phyloP scores from a whole-genome alignment of 2,888 invertebrate species.

The Caenorhabditis virilis region DNA sequence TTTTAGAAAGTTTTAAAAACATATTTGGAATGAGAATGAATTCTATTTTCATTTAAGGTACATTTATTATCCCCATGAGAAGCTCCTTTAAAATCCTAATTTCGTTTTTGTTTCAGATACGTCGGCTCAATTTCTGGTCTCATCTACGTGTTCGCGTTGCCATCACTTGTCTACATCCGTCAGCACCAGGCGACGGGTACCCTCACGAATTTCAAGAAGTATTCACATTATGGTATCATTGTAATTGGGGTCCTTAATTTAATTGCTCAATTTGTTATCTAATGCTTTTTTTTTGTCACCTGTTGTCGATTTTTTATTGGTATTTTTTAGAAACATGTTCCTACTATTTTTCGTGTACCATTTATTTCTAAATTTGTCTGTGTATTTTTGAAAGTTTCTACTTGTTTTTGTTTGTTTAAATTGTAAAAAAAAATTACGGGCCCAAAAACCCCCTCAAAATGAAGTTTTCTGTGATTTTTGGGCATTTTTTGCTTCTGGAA shows the following conservation, averaged over 20 bases:
- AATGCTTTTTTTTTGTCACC: too few relatives aligned
- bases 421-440: too few relatives aligned
- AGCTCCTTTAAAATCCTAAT: too few relatives aligned
- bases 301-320: too few relatives aligned
- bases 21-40: too few relatives aligned
- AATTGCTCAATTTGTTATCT: constrained; percentile 77
- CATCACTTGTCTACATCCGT: constrained; percentile 80
- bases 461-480: too few relatives aligned
- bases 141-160: constrained; percentile 84
- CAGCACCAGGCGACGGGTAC: constrained; percentile 71
- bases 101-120: constrained; percentile 75
- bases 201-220: constrained; percentile 27
- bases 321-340: not conserved
- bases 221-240: constrained; percentile 75
- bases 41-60: too few relatives aligned
- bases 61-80: too few relatives aligned
- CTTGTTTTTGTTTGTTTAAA: too few relatives aligned
- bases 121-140: constrained; percentile 86
- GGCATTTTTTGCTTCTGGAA: too few relatives aligned
- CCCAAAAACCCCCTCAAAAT: too few relatives aligned
- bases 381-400: not conserved
- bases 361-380: not conserved
- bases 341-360: not conserved
- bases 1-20: too few relatives aligned
- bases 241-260: constrained; percentile 79